phyloP scores from a whole-genome alignment of 2,888 invertebrate species.

The Steinernema carpocapsae region DNA sequence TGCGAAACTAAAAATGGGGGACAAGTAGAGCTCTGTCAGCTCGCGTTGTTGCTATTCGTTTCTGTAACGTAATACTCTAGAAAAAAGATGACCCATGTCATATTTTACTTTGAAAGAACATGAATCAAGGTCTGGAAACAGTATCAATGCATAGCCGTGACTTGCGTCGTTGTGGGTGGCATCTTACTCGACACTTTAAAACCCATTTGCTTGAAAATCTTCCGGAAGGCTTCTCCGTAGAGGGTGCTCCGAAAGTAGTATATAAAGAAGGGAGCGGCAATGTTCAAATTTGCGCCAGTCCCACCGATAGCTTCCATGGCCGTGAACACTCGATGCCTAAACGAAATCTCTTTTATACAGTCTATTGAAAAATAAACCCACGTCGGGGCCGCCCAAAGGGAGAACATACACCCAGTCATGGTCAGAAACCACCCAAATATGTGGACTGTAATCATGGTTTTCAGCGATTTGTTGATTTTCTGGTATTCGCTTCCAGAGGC shows the following conservation, averaged over 20 bases:
- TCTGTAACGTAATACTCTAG: too few relatives aligned
- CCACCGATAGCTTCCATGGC: background rate
- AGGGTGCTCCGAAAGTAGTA: slow-evolving; percentile 26
- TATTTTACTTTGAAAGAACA: too few relatives aligned
- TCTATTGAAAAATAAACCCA: background rate
- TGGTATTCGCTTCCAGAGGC: slow-evolving; percentile 16
- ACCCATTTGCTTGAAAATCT: background rate
- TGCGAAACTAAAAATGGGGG: too few relatives aligned
- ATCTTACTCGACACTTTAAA: too few relatives aligned
- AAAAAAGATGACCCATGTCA: too few relatives aligned
- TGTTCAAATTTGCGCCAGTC: background rate
- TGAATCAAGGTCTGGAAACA: too few relatives aligned
- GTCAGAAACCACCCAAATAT: slow-evolving; percentile 4
- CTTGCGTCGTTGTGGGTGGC: too few relatives aligned
- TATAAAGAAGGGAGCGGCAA: slow-evolving; percentile 23
- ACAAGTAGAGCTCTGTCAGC: too few relatives aligned
- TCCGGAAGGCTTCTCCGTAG: background rate
- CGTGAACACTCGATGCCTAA: background rate
- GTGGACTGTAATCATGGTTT: slow-evolving; percentile 3
- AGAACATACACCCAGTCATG: background rate
- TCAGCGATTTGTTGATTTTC: slow-evolving; percentile 11
- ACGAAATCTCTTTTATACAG: background rate
- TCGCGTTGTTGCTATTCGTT: too few relatives aligned
- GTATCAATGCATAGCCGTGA: too few relatives aligned
- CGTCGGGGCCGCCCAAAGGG: background rate